Evolutionary conservation across 2,113 vertebrate genomes (phyloP), one percentile per base, ranked within the genome.

Genomic region (Serinus canaria): DNA sequence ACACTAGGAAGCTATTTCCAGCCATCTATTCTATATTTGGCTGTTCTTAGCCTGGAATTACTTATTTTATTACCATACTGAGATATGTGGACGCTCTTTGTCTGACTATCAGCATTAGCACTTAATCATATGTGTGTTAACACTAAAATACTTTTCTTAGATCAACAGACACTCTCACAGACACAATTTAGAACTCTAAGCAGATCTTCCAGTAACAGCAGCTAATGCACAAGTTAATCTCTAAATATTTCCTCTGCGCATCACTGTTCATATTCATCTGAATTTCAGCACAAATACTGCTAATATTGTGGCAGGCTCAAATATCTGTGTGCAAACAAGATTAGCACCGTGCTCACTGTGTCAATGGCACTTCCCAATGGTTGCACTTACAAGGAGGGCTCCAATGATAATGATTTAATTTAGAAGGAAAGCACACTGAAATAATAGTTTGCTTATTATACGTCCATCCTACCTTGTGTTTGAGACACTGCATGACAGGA

Each of bases 401-500:
- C 94, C 83, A 25, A 94, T 62, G 93, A 95, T 66, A 94, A 78
- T 92, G 88, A 94, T 53, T 39, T 82, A 94, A 94, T 95, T 81
- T 83, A 97, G 96, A 97, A 96, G 96, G 93, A 98, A 97, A 98
- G 94, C 96, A 96, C 77, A 94, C 90, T 80, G 89, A 96, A 95
- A 92, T 78, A 96, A 96, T 52, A 94, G 87, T 94, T 98, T 95
- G 96, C 97, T 98, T 96, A 98, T 97, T 92, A 97, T 94, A 97
- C 85, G 7, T 97, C 81, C 96, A 97, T 98, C 99, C 98, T 99
- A 99, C 99, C 99, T 99, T 99, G 98, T 97, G 97, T 98, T 98
- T 99, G 98, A 99, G 99, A 99, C 98, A 99, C 98, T 99, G 99
- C 99, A 98, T 99, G 99, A 97, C 99, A 99, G 98, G 99, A 99